Conservation (phyloP, 37 sponge, comb jelly and placozoan genomes). For the Crambe crambe region DNA sequence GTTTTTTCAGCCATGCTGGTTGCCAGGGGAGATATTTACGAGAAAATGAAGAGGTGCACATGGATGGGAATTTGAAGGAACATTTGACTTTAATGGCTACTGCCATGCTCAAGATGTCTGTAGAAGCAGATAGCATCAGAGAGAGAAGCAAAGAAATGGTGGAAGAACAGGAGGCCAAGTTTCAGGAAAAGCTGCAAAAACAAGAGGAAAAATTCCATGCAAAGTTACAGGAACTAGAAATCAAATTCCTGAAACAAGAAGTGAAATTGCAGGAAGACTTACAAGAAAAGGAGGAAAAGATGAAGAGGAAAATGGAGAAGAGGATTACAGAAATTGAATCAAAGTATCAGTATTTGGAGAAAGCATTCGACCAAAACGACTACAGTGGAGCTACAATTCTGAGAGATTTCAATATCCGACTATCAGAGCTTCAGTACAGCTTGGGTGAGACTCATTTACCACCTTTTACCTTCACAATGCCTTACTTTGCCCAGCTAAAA, state of each 20-base stretch:
- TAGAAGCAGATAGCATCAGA: background rate
- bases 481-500: background rate
- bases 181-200: background rate
- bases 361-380: background rate
- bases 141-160: background rate
- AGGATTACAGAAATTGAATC: background rate
- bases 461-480: background rate
- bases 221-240: background rate
- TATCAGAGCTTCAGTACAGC: background rate
- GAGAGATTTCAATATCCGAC: background rate
- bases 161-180: background rate
- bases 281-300: too few species aligned
- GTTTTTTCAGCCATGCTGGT: conserved; percentile 13
- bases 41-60: background rate
- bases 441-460: background rate
- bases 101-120: background rate
- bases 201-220: background rate
- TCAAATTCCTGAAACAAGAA: too few species aligned
- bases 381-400: background rate
- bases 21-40: conserved; percentile 1
- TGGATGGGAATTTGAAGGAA: background rate
- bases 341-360: background rate
- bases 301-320: too few species aligned
- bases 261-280: too few species aligned
- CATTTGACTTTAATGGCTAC: background rate